Evolutionary conservation across 2,888 invertebrate genomes (phyloP).

Genomic region (Chaetoderma sp.): DNA sequence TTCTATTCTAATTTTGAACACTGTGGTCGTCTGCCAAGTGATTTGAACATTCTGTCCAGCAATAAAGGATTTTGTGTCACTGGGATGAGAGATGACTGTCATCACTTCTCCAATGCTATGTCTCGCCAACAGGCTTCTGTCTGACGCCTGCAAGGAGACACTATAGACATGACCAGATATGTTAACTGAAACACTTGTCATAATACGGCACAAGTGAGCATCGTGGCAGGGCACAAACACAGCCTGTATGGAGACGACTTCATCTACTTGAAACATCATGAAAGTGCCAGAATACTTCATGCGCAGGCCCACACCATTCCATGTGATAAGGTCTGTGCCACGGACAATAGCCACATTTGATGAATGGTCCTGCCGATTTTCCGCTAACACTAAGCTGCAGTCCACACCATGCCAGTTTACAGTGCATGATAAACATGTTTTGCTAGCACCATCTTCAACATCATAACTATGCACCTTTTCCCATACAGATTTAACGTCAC

Average conservation of each 20-base stretch:
- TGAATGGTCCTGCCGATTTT: not conserved
- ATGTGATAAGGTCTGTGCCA: conserved; percentile 41
- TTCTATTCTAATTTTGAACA: conserved; percentile 34
- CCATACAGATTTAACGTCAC: conserved; percentile 19
- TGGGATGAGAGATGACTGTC: no score
- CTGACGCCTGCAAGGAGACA: conserved; percentile 16
- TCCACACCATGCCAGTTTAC: conserved; percentile 43
- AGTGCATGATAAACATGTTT: conserved; percentile 43
- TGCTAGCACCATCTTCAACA: conserved; percentile 5
- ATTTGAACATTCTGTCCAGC: no score
- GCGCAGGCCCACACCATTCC: conserved; percentile 40
- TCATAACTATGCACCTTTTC: conserved; percentile 37
- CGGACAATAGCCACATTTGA: conserved; percentile 33
- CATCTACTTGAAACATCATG: conserved; percentile 24
- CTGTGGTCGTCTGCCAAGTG: conserved; percentile 34
- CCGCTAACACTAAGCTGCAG: conserved; percentile 41
- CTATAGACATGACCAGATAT: conserved; percentile 25
- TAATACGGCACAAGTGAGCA: conserved; percentile 35
- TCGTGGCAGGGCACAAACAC: conserved; percentile 44
- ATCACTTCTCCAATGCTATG: no score
- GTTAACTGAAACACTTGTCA: conserved; percentile 37
- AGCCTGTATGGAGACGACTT: conserved; percentile 37
- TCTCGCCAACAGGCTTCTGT: conserved; percentile 11
- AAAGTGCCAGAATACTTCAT: conserved; percentile 39
- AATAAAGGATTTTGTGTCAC: no score